phyloP scores from a whole-genome alignment of 2,888 invertebrate genomes.

The Alitta virens region DNA sequence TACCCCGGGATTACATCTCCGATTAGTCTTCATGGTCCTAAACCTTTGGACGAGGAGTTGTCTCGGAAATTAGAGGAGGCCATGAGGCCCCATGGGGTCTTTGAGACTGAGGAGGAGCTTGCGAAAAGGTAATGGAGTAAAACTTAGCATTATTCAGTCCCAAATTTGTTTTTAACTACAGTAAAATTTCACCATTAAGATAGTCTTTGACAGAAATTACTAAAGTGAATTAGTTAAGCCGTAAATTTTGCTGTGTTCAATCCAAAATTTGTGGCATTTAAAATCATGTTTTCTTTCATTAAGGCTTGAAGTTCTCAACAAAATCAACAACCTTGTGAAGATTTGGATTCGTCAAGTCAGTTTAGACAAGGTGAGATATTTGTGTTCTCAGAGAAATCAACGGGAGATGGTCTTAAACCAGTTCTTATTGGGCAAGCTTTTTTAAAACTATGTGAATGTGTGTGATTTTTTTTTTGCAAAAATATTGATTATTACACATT shows the following conservation, averaged over 20 bases:
- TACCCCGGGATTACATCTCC: slow-evolving; percentile 86
- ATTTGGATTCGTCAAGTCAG: slow-evolving; percentile 93
- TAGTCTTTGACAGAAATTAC: too few relatives aligned
- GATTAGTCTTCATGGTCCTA: slow-evolving; percentile 83
- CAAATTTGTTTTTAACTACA: too few relatives aligned
- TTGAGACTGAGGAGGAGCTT: slow-evolving; percentile 85
- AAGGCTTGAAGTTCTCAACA: slow-evolving; percentile 66
- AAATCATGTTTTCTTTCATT: too few relatives aligned
- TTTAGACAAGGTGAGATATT: slow-evolving; percentile 60
- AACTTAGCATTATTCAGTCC: background rate
- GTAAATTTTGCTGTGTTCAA: too few relatives aligned
- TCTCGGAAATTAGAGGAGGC: slow-evolving; percentile 76
- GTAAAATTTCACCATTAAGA: too few relatives aligned
- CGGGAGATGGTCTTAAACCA: too few relatives aligned
- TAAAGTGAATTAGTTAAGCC: too few relatives aligned
- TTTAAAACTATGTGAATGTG: too few relatives aligned
- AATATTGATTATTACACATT: too few relatives aligned
- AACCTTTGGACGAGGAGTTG: slow-evolving; percentile 73
- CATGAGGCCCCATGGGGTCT: slow-evolving; percentile 80
- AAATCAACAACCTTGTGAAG: slow-evolving; percentile 85
- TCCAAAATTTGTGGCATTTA: too few relatives aligned
- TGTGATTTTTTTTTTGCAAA: too few relatives aligned
- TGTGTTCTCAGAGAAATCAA: background rate
- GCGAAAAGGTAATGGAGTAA: slow-evolving; percentile 65
- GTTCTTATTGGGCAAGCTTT: too few relatives aligned